Conservation (phyloP, 1,140 invertebrate genomes). For the Anastatus disparis region DNA sequence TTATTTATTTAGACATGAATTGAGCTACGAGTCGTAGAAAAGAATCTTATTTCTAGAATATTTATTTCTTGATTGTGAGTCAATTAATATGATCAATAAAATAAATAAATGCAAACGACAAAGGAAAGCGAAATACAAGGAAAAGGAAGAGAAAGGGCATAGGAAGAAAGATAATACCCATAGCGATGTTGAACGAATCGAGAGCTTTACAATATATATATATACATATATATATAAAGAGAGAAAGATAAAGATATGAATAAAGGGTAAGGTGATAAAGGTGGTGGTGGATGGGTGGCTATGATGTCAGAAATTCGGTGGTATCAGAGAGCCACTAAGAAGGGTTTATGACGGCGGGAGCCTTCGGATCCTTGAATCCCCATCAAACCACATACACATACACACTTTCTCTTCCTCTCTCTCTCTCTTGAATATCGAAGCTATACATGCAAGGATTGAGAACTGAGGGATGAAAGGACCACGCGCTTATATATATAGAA, state of each 20-base stretch:
- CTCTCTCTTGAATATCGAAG: conserved; percentile 63
- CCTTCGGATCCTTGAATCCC: conserved; percentile 64
- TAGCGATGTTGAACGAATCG: no score
- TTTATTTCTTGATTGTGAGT: no score
- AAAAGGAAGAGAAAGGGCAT: neutral
- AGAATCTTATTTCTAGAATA: no score
- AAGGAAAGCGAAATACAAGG: neutral
- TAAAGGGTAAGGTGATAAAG: conserved; percentile 35
- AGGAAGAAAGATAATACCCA: neutral
- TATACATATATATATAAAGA: no score
- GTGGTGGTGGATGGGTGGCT: conserved; percentile 1
- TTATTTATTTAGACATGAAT: no score
- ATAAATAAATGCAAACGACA: neutral
- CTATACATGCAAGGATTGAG: no score
- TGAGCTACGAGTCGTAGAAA: no score
- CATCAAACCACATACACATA: conserved; percentile 67
- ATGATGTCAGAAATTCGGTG: conserved; percentile 30
- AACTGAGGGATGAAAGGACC: conserved; percentile 42
- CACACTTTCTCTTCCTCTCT: no score
- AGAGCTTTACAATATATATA: no score
- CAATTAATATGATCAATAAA: no score
- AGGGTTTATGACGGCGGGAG: conserved; percentile 68
- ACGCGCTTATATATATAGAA: no score
- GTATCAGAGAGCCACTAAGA: conserved; percentile 61
- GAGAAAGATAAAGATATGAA: neutral